phyloP scores from a whole-genome alignment of 2,797 vertebrate genomes.

The Denticeps clupeoides region DNA sequence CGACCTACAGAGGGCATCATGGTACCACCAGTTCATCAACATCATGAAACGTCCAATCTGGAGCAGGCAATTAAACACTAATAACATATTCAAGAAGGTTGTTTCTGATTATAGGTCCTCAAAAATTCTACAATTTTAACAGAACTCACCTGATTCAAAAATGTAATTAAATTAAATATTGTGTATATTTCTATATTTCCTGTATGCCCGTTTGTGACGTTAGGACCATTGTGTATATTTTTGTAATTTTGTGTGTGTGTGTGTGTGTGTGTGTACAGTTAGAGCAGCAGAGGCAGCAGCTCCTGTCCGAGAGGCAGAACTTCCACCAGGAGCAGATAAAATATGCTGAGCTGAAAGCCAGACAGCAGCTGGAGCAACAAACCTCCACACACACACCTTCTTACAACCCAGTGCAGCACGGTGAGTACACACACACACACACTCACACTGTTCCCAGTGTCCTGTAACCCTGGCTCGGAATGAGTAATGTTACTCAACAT shows the following conservation, averaged over 20 bases:
- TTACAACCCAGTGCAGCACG: constrained; percentile 60
- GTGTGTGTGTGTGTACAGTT: constrained; percentile 49
- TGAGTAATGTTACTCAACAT: no score
- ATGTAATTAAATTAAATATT: no score
- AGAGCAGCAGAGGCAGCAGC: constrained; percentile 92
- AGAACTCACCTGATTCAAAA: no score
- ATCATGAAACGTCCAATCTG: no score
- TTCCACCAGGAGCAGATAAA: constrained; percentile 97
- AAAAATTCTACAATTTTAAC: no score
- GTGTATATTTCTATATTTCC: neutral
- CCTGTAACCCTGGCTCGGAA: no score
- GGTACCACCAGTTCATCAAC: no score
- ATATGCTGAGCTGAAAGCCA: constrained; percentile 74
- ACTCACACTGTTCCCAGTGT: constrained; percentile 44
- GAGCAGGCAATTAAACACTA: no score
- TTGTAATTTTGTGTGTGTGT: neutral
- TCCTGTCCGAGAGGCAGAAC: constrained; percentile 85
- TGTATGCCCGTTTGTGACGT: no score
- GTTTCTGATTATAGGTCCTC: no score
- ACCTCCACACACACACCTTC: constrained; percentile 43
- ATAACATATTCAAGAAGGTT: no score
- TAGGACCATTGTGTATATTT: neutral
- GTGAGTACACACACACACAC: constrained; percentile 57
- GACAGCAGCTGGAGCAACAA: constrained; percentile 65
- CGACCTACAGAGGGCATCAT: no score